These are phyloP conservation scores for Agonum fuliginosum DNA, from an alignment of 2,888 invertebrate genomes.

Conservation along the genomic window DNA sequence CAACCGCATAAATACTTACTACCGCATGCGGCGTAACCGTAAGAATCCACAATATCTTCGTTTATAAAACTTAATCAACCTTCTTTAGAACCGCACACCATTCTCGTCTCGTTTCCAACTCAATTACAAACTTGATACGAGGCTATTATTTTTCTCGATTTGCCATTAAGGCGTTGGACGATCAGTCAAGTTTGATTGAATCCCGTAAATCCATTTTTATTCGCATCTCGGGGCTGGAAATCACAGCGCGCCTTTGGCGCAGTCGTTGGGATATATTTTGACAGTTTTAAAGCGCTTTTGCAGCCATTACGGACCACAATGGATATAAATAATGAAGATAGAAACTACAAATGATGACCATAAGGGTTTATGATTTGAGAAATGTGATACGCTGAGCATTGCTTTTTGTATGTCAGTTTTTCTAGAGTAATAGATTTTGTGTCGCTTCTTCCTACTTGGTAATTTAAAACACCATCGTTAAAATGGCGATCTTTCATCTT, in stretches of 20 bases:
- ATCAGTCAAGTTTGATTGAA: slow-evolving; percentile 42
- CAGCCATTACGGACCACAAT: slow-evolving; percentile 34
- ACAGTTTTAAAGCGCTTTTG: slow-evolving; percentile 44
- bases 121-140: slow-evolving; percentile 29
- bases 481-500: slow-evolving; percentile 28
- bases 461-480: slow-evolving; percentile 31
- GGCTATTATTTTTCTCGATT: slow-evolving; percentile 26
- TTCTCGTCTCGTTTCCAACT: neutral
- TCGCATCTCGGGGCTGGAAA: neutral
- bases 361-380: slow-evolving; percentile 49
- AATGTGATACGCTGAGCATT: slow-evolving; percentile 21
- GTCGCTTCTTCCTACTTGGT: slow-evolving; percentile 30
- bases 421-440: slow-evolving; percentile 36
- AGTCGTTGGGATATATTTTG: slow-evolving; percentile 42
- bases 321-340: slow-evolving; percentile 53
- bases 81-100: neutral
- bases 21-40: too few species aligned
- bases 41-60: too few species aligned
- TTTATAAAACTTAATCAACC: slow-evolving; percentile 43
- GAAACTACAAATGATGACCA: slow-evolving; percentile 49
- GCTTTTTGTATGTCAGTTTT: slow-evolving; percentile 37
- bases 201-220: slow-evolving; percentile 22
- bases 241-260: neutral
- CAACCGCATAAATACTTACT: slow-evolving; percentile 12
- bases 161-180: neutral